Conservation (phyloP, 2,113 vertebrate genomes). For the Sterna hirundo region DNA sequence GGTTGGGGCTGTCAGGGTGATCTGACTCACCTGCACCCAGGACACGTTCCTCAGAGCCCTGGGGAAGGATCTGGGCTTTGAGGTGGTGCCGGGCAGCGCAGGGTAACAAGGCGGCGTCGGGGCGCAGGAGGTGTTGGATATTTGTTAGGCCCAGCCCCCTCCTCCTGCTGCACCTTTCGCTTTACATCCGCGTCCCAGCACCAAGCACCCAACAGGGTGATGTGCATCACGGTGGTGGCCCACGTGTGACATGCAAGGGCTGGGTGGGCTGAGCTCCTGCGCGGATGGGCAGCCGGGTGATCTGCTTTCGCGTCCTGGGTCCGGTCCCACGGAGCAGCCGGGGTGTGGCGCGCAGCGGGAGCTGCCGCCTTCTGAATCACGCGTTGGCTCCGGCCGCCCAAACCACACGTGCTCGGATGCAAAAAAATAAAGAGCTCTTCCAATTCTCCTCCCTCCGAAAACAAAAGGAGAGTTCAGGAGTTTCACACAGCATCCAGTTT, state of each 20-base stretch:
- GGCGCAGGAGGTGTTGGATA: neutral
- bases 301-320: neutral
- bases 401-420: neutral
- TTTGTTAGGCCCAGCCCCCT: neutral
- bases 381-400: neutral
- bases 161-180: neutral
- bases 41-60: neutral
- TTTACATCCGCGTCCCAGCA: neutral
- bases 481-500: slow-evolving; percentile 59
- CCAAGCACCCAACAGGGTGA: fast-evolving
- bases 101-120: fast-evolving
- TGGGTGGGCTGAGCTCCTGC: neutral
- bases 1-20: neutral
- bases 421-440: neutral
- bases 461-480: slow-evolving; percentile 20
- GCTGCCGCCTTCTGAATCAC: neutral
- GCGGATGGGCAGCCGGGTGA: fast-evolving
- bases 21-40: neutral
- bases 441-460: neutral
- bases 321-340: neutral
- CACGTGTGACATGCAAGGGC: fast-evolving
- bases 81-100: neutral
- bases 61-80: neutral
- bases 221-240: fast-evolving
- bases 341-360: neutral